Conservation (phyloP, 2,888 invertebrate species). For the Melikaiella ostensackeni region DNA sequence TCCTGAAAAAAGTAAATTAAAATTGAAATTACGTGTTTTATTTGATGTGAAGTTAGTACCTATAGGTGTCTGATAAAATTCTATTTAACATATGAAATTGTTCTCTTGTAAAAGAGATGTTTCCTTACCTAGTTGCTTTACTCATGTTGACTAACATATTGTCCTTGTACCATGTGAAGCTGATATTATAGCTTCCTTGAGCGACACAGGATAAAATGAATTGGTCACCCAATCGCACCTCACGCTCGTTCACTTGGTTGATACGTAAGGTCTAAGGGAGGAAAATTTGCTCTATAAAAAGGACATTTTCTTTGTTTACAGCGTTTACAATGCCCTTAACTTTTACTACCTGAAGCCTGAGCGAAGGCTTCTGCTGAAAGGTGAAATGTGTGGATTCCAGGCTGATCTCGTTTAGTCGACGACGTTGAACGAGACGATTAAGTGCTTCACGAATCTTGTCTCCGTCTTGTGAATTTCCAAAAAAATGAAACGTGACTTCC, state of each 20-base stretch:
- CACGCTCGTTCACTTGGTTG: slow-evolving; percentile 69
- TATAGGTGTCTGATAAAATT: too few species aligned
- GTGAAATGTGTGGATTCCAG: slow-evolving; percentile 83
- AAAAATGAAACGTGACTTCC: slow-evolving; percentile 77
- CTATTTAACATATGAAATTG: too few species aligned
- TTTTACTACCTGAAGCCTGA: slow-evolving; percentile 83
- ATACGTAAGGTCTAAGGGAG: slow-evolving; percentile 71
- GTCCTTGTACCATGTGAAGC: slow-evolving; percentile 91
- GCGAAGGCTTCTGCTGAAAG: slow-evolving; percentile 85
- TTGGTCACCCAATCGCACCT: slow-evolving; percentile 85
- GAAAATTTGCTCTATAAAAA: slow-evolving; percentile 18
- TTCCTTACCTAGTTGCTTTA: slow-evolving; percentile 83
- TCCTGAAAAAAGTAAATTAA: too few species aligned
- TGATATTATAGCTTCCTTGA: slow-evolving; percentile 86
- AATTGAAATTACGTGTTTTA: too few species aligned
- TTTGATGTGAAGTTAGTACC: too few species aligned
- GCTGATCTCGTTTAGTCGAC: slow-evolving; percentile 81
- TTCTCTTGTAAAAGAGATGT: background rate
- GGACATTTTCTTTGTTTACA: slow-evolving; percentile 26
- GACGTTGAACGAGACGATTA: slow-evolving; percentile 81
- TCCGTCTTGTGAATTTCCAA: slow-evolving; percentile 79
- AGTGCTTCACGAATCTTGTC: slow-evolving; percentile 79
- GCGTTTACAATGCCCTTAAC: slow-evolving; percentile 21
- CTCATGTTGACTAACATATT: slow-evolving; percentile 86
- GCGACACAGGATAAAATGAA: slow-evolving; percentile 88